These are phyloP conservation scores for Schizothorax lantsangensis DNA, from an alignment of 2,797 vertebrate genomes.

Conservation along the genomic window DNA sequence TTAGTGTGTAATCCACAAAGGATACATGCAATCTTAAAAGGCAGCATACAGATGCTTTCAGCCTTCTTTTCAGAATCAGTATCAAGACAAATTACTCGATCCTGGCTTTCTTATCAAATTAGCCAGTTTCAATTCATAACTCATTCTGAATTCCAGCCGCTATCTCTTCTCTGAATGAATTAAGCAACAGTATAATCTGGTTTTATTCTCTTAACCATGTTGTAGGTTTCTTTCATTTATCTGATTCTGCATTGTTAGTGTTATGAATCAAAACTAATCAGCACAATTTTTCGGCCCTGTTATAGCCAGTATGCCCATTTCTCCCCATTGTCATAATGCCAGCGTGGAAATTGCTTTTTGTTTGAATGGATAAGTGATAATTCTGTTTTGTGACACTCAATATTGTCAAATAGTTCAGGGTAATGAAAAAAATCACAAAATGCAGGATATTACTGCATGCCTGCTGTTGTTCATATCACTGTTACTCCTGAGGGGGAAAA, in stretches of 20 bases:
- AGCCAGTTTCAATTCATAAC: background rate
- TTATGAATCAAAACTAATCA: background rate
- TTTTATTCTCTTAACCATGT: background rate
- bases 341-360: background rate
- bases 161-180: background rate
- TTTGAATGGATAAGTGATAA: background rate
- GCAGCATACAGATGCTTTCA: background rate
- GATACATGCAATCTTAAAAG: background rate
- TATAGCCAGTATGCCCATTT: background rate
- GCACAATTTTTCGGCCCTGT: background rate
- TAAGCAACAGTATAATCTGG: background rate
- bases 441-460: background rate
- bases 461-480: background rate
- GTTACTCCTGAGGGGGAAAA: background rate
- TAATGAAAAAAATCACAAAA: background rate
- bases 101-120: background rate
- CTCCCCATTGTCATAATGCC: background rate
- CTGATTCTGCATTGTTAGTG: background rate
- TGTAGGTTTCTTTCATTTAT: background rate
- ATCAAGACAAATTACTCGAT: background rate
- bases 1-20: background rate
- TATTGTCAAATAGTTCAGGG: background rate
- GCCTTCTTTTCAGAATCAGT: background rate
- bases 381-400: conserved; percentile 3
- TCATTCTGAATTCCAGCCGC: background rate